These are phyloP conservation scores for Gadopsis marmoratus DNA, from an alignment of 2,797 vertebrate species.

Conservation along the genomic window DNA sequence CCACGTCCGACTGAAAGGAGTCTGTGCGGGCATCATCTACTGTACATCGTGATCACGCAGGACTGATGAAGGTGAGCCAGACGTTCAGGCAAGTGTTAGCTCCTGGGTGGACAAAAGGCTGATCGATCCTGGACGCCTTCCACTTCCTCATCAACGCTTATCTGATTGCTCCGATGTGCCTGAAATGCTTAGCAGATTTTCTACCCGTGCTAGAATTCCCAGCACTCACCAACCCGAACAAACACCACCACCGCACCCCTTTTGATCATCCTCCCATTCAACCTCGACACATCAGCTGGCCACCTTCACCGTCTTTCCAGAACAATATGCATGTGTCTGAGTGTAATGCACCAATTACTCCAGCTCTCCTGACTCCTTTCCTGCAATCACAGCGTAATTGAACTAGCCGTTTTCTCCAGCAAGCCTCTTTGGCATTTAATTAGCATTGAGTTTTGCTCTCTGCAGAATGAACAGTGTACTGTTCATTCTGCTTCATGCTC, in stretches of 20 bases:
- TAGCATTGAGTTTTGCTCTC: constrained; percentile 25
- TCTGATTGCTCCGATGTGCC: constrained; percentile 37
- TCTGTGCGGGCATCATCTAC: not conserved
- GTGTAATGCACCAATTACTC: not conserved
- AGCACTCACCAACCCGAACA: not conserved
- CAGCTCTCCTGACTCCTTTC: constrained; percentile 3
- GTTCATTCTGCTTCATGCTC: constrained; percentile 29
- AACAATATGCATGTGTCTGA: not conserved
- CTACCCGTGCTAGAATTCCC: constrained; percentile 14
- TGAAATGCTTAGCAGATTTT: constrained; percentile 38
- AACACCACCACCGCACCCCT: not conserved
- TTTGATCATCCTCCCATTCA: not conserved
- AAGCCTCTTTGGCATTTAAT: constrained; percentile 48
- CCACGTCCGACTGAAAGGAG: not conserved
- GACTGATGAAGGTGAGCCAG: constrained; percentile 22
- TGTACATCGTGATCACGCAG: no score
- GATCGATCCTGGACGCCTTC: constrained; percentile 30
- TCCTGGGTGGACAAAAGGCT: not conserved
- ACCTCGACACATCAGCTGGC: not conserved
- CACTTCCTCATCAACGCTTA: constrained; percentile 32
- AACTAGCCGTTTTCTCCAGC: constrained; percentile 27
- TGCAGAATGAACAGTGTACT: constrained; percentile 10
- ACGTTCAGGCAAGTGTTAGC: constrained; percentile 8
- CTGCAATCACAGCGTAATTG: constrained; percentile 25
- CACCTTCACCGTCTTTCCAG: not conserved